These are phyloP conservation scores for Chaetoderma sp. DNA, from an alignment of 2,888 invertebrate species.

Conservation along the genomic window DNA sequence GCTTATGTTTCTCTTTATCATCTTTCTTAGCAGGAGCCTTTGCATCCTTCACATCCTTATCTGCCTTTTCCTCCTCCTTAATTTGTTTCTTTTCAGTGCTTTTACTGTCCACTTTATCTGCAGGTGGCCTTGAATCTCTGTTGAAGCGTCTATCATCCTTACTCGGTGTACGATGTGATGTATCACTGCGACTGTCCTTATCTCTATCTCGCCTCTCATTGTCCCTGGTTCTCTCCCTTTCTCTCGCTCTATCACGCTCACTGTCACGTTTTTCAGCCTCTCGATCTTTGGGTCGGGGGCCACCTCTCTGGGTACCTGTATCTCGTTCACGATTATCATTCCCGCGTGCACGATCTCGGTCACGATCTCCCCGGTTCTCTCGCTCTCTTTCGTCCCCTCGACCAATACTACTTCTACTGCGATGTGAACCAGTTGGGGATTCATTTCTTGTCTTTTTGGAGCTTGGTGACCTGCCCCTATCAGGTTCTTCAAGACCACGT, in stretches of 20 bases:
- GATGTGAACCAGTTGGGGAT: no score
- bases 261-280: no score
- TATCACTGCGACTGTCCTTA: conserved; percentile 13
- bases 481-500: no score
- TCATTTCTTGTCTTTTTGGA: no score
- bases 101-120: conserved; percentile 6
- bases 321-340: no score
- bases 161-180: no score
- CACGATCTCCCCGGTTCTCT: conserved; percentile 24
- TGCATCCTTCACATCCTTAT: no score
- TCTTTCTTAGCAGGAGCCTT: conserved; percentile 31
- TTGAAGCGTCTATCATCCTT: conserved; percentile 21
- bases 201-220: conserved; percentile 21
- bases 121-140: conserved; percentile 6
- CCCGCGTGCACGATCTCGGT: conserved; percentile 9
- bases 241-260: conserved; percentile 12
- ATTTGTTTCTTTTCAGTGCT: conserved; percentile 11
- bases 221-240: conserved; percentile 10
- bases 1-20: conserved; percentile 19
- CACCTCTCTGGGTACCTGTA: no score
- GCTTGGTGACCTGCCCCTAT: no score
- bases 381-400: conserved; percentile 26
- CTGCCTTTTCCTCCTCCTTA: no score
- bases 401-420: conserved; percentile 7
- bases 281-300: no score